These are phyloP conservation scores for Eulemur rufifrons DNA, from an alignment of 2,113 vertebrate genomes.

Conservation along the genomic window DNA sequence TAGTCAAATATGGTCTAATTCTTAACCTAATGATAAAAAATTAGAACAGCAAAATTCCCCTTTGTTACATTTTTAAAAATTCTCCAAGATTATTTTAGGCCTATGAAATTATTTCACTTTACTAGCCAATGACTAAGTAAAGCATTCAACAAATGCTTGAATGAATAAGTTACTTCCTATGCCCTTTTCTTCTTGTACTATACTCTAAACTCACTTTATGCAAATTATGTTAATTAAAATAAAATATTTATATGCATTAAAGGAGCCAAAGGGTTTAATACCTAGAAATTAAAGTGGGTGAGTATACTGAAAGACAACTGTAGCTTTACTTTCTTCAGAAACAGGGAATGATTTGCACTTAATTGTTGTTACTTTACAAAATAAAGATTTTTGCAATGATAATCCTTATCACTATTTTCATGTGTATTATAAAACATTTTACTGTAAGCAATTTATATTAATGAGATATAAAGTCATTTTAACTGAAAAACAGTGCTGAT, in stretches of 20 bases:
- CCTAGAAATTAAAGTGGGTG: neutral
- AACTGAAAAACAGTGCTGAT: neutral
- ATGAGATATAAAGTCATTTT: slow-evolving; percentile 36
- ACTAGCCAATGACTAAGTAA: neutral
- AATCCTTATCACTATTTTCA: neutral
- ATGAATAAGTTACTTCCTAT: neutral
- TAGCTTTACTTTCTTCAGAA: neutral
- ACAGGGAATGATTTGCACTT: neutral
- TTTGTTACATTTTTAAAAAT: slow-evolving; percentile 11
- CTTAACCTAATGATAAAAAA: slow-evolving; percentile 23
- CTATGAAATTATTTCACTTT: neutral
- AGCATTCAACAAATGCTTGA: neutral
- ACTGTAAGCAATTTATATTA: neutral
- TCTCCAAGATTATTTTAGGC: slow-evolving; percentile 28
- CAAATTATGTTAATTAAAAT: neutral
- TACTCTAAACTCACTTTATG: neutral
- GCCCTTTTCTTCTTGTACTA: neutral
- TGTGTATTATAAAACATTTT: neutral
- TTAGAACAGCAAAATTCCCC: neutral
- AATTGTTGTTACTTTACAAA: neutral
- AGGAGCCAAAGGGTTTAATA: neutral
- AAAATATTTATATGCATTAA: neutral
- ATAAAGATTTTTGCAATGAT: neutral
- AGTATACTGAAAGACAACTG: neutral
- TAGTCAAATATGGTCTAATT: neutral